phyloP scores from a whole-genome alignment of 1,140 invertebrate genomes.

The Leptinotarsa undecemlineata region DNA sequence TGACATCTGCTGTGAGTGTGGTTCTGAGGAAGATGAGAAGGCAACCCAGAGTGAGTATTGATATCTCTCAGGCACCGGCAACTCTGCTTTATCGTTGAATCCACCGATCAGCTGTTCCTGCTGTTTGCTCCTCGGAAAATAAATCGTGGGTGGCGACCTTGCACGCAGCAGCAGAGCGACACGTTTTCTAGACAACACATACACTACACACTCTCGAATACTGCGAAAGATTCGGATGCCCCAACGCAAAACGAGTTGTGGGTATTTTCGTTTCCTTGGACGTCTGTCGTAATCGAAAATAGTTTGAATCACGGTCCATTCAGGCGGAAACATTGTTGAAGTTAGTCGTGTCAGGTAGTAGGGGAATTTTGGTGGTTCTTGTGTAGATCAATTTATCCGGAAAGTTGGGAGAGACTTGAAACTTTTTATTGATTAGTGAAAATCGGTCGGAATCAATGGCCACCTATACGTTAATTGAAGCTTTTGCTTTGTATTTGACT shows the following conservation, averaged over 20 bases:
- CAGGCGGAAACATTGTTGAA: background rate
- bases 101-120: background rate
- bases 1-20: no score
- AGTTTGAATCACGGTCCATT: background rate
- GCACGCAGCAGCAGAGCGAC: background rate
- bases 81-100: background rate
- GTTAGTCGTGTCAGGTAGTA: no score
- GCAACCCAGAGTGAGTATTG: no score
- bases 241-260: background rate
- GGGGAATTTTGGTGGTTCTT: no score
- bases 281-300: constrained; percentile 8
- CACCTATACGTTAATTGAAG: no score
- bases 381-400: no score
- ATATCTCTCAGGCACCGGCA: background rate
- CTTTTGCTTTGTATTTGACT: no score
- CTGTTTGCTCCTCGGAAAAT: background rate
- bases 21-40: no score
- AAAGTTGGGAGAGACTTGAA: no score
- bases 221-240: background rate
- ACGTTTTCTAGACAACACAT: background rate
- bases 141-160: constrained; percentile 7
- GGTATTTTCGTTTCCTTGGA: background rate
- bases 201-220: background rate
- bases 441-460: no score
- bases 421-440: no score